Evolutionary conservation across 2,888 invertebrate genomes (phyloP), one percentile per base, ranked within the genome.

Genomic region (Ochropleura leucogaster): DNA sequence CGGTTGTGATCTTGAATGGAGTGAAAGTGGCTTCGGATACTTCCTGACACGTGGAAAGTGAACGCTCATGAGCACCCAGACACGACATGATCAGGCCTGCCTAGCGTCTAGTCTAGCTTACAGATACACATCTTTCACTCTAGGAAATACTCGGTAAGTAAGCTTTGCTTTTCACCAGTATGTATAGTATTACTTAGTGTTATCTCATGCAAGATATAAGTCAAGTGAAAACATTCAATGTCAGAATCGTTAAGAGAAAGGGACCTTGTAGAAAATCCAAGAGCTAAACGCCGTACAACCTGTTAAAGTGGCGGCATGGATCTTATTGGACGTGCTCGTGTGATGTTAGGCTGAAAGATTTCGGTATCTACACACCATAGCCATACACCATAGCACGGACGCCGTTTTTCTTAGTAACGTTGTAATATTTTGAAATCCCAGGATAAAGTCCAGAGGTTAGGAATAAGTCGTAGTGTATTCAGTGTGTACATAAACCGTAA

Each of bases 41-140:
- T 96, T 96, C 96, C 96, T 96, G 93, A 88, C 92, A 90, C 92
- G 91, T 89, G 93, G 96, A 96, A 96, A 96, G 96, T 94, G 94
- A 94, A 91, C 91, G 93, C 90, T 90, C 90, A 90, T 88, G 89
- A 91, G 89, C 88, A 88, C 85, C 85, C 85, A 90, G 88, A 85
- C 87, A 86, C 87, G 87, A 83, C 90, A 86, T 68, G 66, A 78
- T 74, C 79, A 82, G 85, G 83, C 79, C 85, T 80, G 71, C 88
- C 85, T 85, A 87, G 89, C 84, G 51, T 63, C 74, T 77, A 87
- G 90, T 66, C 74, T 74, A 67, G 84, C 82, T 87, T 82, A 80
- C 73, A 82, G 92, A 93, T 92, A 92, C 87, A 88, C 89, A 91
- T 93, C 92, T 93, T 90, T 90, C 89, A 92, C 88, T 89, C 88